These are phyloP conservation scores for Drosophila suzukii DNA, from an alignment of 1,140 invertebrate species.

Conservation along the genomic window DNA sequence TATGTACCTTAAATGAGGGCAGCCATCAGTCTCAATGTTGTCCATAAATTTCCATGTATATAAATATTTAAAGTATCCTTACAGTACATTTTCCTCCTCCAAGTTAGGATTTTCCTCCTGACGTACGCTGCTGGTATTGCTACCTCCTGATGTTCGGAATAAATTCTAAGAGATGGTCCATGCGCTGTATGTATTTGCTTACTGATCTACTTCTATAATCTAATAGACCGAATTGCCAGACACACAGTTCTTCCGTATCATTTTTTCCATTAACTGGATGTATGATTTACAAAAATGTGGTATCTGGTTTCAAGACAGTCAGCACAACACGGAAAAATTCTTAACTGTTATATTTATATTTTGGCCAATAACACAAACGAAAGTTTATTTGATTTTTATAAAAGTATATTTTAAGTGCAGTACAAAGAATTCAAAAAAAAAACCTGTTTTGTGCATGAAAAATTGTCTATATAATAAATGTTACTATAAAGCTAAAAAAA, in stretches of 20 bases:
- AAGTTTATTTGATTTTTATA: neutral
- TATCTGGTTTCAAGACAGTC: neutral
- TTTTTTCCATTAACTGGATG: neutral
- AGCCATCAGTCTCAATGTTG: neutral
- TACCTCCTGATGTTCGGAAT: no score
- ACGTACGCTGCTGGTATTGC: neutral
- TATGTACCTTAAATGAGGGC: neutral
- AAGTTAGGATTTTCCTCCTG: neutral
- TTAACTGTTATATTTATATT: neutral
- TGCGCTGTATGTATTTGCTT: neutral
- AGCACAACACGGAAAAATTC: neutral
- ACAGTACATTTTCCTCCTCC: neutral
- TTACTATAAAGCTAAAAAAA: neutral
- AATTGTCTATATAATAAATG: neutral
- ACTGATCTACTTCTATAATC: constrained; percentile 1
- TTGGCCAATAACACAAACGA: neutral
- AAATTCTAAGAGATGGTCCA: neutral
- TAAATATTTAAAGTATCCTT: no score
- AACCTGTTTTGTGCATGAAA: neutral
- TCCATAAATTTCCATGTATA: neutral
- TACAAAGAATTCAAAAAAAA: neutral
- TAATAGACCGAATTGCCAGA: neutral
- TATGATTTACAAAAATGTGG: neutral
- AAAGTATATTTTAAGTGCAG: neutral
- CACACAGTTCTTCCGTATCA: neutral